Percentiles rank a stretch among this genome's conserved stretches.
Evolutionary conservation across 1,140 invertebrate genomes (phyloP).

Genomic region (Cydia amplana): DNA sequence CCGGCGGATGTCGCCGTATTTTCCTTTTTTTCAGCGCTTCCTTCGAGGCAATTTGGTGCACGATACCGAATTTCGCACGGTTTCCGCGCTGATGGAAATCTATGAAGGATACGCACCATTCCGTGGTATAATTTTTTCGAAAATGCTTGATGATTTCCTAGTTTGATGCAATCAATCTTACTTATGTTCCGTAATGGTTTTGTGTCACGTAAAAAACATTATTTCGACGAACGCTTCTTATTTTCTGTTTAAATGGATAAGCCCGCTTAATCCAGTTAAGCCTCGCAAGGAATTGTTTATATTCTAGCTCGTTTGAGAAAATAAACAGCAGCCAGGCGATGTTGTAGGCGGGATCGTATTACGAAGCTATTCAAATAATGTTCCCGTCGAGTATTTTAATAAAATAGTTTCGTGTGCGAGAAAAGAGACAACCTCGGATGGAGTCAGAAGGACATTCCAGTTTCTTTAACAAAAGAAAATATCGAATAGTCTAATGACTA

Average conservation of each 20-base stretch:
- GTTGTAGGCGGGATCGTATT: conserved; percentile 24
- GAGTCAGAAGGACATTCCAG: not conserved
- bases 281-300: conserved; percentile 32
- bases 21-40: conserved; percentile 67
- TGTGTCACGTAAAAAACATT: conserved; percentile 34
- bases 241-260: conserved; percentile 32
- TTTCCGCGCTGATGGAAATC: conserved; percentile 71
- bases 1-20: conserved; percentile 75
- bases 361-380: conserved; percentile 28
- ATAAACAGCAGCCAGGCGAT: conserved; percentile 28
- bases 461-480: not conserved
- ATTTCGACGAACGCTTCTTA: conserved; percentile 32
- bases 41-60: conserved; percentile 71
- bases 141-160: conserved; percentile 45
- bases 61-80: conserved; percentile 59
- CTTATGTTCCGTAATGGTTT: conserved; percentile 38
- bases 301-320: conserved; percentile 31
- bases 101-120: conserved; percentile 67
- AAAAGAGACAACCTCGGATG: not conserved
- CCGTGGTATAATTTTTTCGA: conserved; percentile 51
- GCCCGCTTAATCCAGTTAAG: conserved; percentile 27
- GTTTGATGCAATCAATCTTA: conserved; percentile 56
- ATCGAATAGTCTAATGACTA: not conserved
- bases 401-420: conserved; percentile 24
- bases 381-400: conserved; percentile 17